Conservation (phyloP, 37 sponge, comb jelly and placozoan genomes). For the Haliclona indistincta region DNA sequence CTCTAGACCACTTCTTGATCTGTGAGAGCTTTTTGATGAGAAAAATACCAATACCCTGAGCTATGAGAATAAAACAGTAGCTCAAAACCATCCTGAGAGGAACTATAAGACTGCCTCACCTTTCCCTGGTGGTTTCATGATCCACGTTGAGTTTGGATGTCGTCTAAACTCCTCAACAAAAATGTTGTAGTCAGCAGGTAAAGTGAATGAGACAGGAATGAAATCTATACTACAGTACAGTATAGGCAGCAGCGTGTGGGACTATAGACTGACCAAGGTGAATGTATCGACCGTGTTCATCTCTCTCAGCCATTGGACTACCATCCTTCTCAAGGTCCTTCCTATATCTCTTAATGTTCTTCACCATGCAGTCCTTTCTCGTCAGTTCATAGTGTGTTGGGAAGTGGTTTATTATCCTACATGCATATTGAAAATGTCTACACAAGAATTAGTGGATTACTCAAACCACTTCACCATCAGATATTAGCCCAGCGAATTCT, state of each 20-base stretch:
- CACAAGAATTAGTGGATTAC: no score
- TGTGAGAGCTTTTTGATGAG: conserved; percentile 96
- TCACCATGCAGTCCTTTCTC: conserved; percentile 94
- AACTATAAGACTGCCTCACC: conserved; percentile 15
- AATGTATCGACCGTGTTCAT: conserved; percentile 84
- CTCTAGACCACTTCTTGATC: conserved; percentile 98
- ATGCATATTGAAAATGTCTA: no score
- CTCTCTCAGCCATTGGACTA: conserved; percentile 88
- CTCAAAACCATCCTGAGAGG: neutral
- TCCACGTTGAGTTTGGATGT: conserved; percentile 95
- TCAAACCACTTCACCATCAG: no score
- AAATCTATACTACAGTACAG: conserved; percentile 65
- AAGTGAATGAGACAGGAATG: conserved; percentile 90
- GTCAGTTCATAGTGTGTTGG: conserved; percentile 98
- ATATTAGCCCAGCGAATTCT: no score
- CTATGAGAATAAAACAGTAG: conserved; percentile 51
- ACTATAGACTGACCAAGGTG: conserved; percentile 52
- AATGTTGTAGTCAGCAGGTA: conserved; percentile 98
- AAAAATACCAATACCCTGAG: conserved; percentile 96
- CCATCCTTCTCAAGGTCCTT: conserved; percentile 95
- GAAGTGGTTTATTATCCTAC: conserved; percentile 89
- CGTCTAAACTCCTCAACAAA: conserved; percentile 95
- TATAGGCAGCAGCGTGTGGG: neutral
- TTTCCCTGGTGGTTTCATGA: conserved; percentile 95
- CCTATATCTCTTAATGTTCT: conserved; percentile 94